phyloP scores from a whole-genome alignment of 2,888 invertebrate genomes.

The Diogma glabrata region DNA sequence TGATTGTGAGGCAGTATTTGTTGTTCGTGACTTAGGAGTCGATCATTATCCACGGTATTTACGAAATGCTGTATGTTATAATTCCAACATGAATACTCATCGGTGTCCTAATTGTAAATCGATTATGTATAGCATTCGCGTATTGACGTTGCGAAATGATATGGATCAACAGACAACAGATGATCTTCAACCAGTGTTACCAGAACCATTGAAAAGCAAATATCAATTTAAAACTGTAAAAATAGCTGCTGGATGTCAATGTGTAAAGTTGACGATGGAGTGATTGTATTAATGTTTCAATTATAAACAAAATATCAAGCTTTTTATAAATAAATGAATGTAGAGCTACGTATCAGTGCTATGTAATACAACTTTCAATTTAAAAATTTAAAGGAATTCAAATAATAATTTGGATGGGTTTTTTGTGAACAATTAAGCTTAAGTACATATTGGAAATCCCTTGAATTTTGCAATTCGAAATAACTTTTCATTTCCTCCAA shows the following conservation, averaged over 20 bases:
- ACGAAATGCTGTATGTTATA: constrained; percentile 31
- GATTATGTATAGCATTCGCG: constrained; percentile 33
- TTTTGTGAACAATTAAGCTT: no score
- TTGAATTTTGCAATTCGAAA: no score
- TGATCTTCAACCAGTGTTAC: constrained; percentile 24
- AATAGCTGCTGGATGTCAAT: constrained; percentile 34
- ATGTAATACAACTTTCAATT: no score
- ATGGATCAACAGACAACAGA: constrained; percentile 23
- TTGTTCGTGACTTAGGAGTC: constrained; percentile 30
- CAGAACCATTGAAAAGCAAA: constrained; percentile 23
- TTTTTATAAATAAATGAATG: no score
- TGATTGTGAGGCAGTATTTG: constrained; percentile 22
- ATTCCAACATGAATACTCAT: constrained; percentile 10
- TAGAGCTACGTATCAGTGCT: no score
- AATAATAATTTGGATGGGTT: no score
- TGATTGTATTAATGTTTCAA: no score
- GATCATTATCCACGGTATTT: constrained; percentile 31
- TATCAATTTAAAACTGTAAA: constrained; percentile 33
- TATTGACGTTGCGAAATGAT: constrained; percentile 24
- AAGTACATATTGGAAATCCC: no score
- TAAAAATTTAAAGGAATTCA: no score
- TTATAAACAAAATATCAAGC: no score
- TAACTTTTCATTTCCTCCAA: no score
- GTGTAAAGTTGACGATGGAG: no score
- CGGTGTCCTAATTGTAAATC: constrained; percentile 30